Conservation (phyloP, 2,888 invertebrate species). For the Limenitis camilla region DNA sequence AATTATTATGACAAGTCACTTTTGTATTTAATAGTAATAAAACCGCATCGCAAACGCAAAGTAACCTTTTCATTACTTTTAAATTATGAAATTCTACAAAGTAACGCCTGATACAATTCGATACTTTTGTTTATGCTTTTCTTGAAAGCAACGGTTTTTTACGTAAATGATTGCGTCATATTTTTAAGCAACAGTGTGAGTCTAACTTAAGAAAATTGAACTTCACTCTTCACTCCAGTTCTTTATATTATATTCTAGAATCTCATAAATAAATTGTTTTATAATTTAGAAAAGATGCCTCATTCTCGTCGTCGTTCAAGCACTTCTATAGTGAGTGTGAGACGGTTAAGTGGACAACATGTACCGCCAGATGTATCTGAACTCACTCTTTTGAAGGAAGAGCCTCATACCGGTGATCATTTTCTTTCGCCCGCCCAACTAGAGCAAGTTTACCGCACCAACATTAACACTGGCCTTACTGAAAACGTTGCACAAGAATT, state of each 20-base stretch:
- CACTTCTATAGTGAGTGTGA: conserved; percentile 31
- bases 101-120: no score
- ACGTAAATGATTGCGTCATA: no score
- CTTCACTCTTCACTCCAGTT: no score
- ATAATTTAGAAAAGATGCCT: conserved; percentile 30
- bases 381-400: conserved; percentile 51
- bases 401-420: conserved; percentile 59
- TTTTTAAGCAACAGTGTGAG: not conserved
- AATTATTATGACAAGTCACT: not conserved
- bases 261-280: no score
- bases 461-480: conserved; percentile 68
- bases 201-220: not conserved
- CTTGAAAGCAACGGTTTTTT: no score
- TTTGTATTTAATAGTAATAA: no score
- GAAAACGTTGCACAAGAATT: conserved; percentile 68
- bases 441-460: conserved; percentile 60
- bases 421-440: conserved; percentile 59
- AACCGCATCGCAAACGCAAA: no score
- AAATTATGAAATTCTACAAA: no score
- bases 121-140: no score
- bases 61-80: no score
- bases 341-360: conserved; percentile 32
- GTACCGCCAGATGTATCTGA: conserved; percentile 30
- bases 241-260: not conserved
- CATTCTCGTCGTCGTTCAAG: conserved; percentile 35